A percentile compares a stretch with the other conserved stretches of the same genome.
Conservation (phyloP, 1,140 invertebrate genomes). For the Pseudomyrmex pallidus region DNA sequence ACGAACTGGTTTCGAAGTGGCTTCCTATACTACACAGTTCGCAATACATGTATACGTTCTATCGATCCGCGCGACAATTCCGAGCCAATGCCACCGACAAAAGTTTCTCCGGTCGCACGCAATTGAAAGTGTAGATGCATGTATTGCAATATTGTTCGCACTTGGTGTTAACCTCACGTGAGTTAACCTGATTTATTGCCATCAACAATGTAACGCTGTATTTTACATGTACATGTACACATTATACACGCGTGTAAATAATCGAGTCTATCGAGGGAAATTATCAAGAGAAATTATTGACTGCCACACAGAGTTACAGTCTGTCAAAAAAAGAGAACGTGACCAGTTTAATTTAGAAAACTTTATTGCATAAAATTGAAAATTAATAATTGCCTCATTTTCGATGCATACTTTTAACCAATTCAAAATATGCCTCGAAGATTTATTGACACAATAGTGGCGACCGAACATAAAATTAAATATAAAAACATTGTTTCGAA, state of each 20-base stretch:
- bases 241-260: background rate
- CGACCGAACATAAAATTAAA: too few relatives aligned
- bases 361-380: too few relatives aligned
- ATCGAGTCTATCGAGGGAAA: background rate
- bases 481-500: too few relatives aligned
- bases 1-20: slow-evolving; percentile 33
- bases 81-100: slow-evolving; percentile 3
- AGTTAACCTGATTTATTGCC: background rate
- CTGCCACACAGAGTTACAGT: background rate
- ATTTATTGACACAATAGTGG: too few relatives aligned
- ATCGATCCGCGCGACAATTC: slow-evolving; percentile 36
- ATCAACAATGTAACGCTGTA: slow-evolving; percentile 1
- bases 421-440: too few relatives aligned
- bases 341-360: too few relatives aligned
- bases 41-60: slow-evolving; percentile 14
- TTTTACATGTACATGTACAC: background rate
- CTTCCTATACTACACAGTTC: slow-evolving; percentile 11
- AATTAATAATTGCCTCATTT: too few relatives aligned
- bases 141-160: slow-evolving; percentile 5
- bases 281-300: background rate
- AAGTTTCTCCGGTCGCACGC: slow-evolving; percentile 19
- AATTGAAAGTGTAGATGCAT: slow-evolving; percentile 6
- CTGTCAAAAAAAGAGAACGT: too few relatives aligned
- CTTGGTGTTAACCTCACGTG: background rate
- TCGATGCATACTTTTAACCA: too few relatives aligned